phyloP scores from a whole-genome alignment of 2,113 vertebrate genomes.

The Erythrocercus mccallii region DNA sequence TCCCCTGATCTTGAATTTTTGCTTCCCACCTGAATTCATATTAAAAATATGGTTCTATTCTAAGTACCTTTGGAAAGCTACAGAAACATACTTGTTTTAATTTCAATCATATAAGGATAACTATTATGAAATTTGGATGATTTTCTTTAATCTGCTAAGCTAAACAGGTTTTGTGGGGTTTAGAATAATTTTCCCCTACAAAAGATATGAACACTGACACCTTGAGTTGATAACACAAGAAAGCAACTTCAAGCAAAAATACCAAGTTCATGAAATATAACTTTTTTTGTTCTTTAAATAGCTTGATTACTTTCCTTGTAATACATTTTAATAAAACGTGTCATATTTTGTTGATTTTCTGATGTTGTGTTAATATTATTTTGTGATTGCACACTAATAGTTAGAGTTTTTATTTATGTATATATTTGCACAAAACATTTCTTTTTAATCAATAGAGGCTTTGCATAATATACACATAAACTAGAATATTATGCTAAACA shows the following conservation, averaged over 20 bases:
- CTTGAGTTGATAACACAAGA: background rate
- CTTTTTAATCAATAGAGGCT: background rate
- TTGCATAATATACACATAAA: background rate
- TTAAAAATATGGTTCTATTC: background rate
- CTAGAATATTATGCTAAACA: background rate
- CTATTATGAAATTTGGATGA: background rate
- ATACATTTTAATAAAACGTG: background rate
- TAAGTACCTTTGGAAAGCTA: background rate
- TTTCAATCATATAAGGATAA: background rate
- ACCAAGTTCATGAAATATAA: background rate
- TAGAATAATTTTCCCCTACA: background rate
- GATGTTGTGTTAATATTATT: background rate
- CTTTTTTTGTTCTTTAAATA: background rate
- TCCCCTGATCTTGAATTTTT: conserved; percentile 1
- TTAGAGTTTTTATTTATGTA: background rate
- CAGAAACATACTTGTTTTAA: background rate
- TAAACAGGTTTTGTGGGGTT: background rate
- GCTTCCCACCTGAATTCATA: background rate
- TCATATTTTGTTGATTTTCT: background rate
- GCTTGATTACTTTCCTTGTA: background rate
- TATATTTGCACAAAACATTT: background rate
- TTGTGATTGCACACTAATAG: background rate
- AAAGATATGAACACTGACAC: background rate
- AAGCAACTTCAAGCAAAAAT: background rate
- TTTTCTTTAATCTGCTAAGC: background rate